Conservation (phyloP, 2,888 invertebrate species). For the Dynastes tityus region DNA sequence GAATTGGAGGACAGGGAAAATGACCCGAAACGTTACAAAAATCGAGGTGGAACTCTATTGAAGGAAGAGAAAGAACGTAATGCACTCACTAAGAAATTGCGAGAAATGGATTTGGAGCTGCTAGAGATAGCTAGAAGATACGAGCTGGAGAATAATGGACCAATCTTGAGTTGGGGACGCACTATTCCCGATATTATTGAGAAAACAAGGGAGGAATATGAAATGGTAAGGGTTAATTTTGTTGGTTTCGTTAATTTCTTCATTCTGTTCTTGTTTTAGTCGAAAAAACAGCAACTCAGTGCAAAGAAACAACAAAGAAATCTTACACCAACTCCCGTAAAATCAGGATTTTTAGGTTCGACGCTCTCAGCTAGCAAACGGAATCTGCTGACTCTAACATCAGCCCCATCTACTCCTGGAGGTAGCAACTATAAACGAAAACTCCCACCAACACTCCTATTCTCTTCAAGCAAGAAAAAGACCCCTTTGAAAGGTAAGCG, state of each 20-base stretch:
- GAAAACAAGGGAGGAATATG: slow-evolving; percentile 76
- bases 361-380: slow-evolving; percentile 26
- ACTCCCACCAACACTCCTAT: slow-evolving; percentile 15
- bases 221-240: slow-evolving; percentile 66
- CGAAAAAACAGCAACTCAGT: slow-evolving; percentile 72
- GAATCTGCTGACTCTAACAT: slow-evolving; percentile 13
- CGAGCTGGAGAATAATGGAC: slow-evolving; percentile 72
- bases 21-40: slow-evolving; percentile 88
- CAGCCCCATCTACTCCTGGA: neutral
- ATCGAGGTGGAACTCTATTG: slow-evolving; percentile 89
- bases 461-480: slow-evolving; percentile 30
- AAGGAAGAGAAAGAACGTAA: slow-evolving; percentile 92
- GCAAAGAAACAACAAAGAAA: slow-evolving; percentile 72
- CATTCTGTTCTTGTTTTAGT: slow-evolving; percentile 63
- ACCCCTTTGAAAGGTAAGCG: neutral
- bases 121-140: slow-evolving; percentile 73
- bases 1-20: slow-evolving; percentile 83
- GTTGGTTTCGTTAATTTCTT: neutral
- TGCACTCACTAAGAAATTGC: slow-evolving; percentile 79
- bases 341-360: slow-evolving; percentile 26
- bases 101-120: slow-evolving; percentile 82
- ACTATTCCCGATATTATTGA: slow-evolving; percentile 77
- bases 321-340: slow-evolving; percentile 53
- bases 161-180: slow-evolving; percentile 78
- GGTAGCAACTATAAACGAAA: neutral